Percentiles rank a stretch among this genome's conserved stretches.
Conservation (phyloP, 2,113 vertebrate species). For the Pristiophorus japonicus region DNA sequence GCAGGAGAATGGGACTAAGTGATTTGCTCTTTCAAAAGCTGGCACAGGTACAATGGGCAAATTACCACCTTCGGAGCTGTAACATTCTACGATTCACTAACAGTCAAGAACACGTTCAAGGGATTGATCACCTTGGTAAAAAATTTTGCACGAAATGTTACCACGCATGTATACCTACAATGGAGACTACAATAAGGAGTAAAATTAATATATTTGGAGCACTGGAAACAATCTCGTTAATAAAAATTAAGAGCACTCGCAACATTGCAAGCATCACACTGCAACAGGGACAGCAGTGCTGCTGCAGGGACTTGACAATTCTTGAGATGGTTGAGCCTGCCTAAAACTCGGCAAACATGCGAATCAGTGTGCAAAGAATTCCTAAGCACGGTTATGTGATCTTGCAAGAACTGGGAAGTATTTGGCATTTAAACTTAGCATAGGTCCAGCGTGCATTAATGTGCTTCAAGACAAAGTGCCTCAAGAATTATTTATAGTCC, state of each 20-base stretch:
- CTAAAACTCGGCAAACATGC: not conserved
- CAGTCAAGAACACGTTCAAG: too few species aligned
- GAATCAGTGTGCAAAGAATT: not conserved
- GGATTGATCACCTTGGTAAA: too few species aligned
- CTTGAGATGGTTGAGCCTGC: not conserved
- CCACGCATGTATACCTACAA: too few species aligned
- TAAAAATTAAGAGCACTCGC: not conserved
- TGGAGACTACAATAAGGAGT: not conserved
- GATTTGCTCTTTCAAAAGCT: not conserved
- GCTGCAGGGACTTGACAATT: not conserved
- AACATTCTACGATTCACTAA: not conserved
- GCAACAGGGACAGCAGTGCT: not conserved
- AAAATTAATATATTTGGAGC: not conserved
- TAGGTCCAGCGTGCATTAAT: not conserved
- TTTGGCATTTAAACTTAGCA: not conserved
- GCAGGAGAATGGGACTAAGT: not conserved
- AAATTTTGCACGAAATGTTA: too few species aligned
- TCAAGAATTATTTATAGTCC: not conserved
- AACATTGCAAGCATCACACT: not conserved
- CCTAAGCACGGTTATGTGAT: not conserved
- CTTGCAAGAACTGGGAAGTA: not conserved
- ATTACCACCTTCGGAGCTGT: too few species aligned
- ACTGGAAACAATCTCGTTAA: not conserved
- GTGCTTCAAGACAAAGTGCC: not conserved
- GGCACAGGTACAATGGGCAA: too few species aligned